A percentile compares a stretch with the other conserved stretches of the same genome.
Conservation (phyloP, 2,797 vertebrate species). For the Leuciscus waleckii region DNA sequence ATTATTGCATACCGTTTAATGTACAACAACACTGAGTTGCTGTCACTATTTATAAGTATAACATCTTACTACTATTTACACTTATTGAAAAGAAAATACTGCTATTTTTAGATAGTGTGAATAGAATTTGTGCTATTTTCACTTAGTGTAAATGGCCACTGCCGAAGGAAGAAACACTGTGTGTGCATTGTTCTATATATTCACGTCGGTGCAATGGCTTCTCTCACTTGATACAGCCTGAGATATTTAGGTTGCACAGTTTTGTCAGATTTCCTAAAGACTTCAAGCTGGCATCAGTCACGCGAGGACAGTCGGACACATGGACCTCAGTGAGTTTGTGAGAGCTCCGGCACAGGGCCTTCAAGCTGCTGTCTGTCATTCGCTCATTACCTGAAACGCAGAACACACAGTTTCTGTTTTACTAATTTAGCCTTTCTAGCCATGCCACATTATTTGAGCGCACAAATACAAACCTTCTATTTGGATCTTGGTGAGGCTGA, state of each 20-base stretch:
- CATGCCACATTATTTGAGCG: background rate
- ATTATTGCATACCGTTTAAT: no score
- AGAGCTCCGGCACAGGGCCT: conserved; percentile 76
- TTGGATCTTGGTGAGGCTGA: conserved; percentile 75
- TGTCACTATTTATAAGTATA: no score
- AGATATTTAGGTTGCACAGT: conserved; percentile 79
- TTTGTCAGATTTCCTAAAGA: conserved; percentile 75
- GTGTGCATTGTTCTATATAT: background rate
- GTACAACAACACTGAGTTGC: no score
- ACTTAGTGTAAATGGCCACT: no score
- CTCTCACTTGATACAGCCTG: conserved; percentile 79
- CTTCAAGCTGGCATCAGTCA: conserved; percentile 79
- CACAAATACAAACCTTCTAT: conserved; percentile 73
- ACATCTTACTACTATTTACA: no score
- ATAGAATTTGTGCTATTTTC: no score
- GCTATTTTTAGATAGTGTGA: no score
- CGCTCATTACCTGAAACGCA: conserved; percentile 76
- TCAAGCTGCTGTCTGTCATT: conserved; percentile 80
- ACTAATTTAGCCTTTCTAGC: background rate
- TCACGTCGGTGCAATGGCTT: background rate
- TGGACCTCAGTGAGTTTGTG: conserved; percentile 76
- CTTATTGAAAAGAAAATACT: no score
- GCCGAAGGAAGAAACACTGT: no score
- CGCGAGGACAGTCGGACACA: conserved; percentile 74
- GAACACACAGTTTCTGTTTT: conserved; percentile 10